These are phyloP conservation scores for Ophioderma brevispina DNA, from an alignment of 35 echinoderm and acorn worm species.

Conservation along the genomic window DNA sequence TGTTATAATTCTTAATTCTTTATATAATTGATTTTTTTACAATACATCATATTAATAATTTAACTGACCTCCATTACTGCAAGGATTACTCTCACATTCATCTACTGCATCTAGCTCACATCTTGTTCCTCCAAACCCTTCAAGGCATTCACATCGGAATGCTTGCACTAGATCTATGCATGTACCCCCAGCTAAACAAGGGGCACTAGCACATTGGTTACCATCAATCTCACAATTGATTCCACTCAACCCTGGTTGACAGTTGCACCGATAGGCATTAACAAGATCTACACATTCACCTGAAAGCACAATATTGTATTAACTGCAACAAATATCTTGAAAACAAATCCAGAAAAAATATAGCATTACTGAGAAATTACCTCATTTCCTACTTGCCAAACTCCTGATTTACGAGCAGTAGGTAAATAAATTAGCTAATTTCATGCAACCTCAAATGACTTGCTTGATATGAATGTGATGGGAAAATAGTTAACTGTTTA, in stretches of 20 bases:
- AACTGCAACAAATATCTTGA: too few species aligned
- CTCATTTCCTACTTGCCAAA: not conserved
- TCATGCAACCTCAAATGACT: too few species aligned
- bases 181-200: slow-evolving; percentile 77
- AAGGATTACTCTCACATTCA: slow-evolving; percentile 73
- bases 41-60: too few species aligned
- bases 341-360: too few species aligned
- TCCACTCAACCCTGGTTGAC: slow-evolving; percentile 66
- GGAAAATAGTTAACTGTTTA: too few species aligned
- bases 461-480: too few species aligned
- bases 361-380: not conserved
- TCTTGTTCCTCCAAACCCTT: slow-evolving; percentile 57
- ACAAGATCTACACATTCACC: slow-evolving; percentile 85
- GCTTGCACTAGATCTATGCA: not conserved
- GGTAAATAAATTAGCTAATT: not conserved
- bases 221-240: slow-evolving; percentile 74
- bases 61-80: slow-evolving; percentile 59
- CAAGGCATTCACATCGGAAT: slow-evolving; percentile 55
- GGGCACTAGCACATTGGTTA: slow-evolving; percentile 75
- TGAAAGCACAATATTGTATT: too few species aligned
- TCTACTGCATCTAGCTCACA: slow-evolving; percentile 71
- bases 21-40: too few species aligned
- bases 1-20: too few species aligned
- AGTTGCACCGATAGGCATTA: slow-evolving; percentile 78
- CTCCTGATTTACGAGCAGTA: not conserved